Conservation (phyloP, 1,140 invertebrate genomes). For the Ceratina australensis region DNA sequence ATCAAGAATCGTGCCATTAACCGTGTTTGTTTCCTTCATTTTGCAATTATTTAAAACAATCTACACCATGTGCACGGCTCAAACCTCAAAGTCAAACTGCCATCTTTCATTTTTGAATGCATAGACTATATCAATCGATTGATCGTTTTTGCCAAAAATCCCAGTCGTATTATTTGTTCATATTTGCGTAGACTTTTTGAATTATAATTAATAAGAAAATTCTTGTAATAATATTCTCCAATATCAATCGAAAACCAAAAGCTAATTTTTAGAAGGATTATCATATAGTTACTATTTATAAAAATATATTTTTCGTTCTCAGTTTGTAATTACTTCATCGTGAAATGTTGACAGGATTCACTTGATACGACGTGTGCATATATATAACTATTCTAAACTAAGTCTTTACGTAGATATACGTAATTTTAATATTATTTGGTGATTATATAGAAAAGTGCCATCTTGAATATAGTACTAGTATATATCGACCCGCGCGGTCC, state of each 20-base stretch:
- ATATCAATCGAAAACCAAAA: neutral
- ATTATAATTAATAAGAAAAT: slow-evolving; percentile 1
- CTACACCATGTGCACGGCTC: slow-evolving; percentile 58
- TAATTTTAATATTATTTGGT: slow-evolving; percentile 15
- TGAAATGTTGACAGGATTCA: neutral
- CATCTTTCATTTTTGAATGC: slow-evolving; percentile 12
- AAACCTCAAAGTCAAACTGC: too few species aligned
- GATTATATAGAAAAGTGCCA: slow-evolving; percentile 48
- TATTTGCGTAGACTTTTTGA: neutral
- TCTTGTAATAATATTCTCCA: slow-evolving; percentile 22
- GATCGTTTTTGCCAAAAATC: slow-evolving; percentile 22
- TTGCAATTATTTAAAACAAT: slow-evolving; percentile 34
- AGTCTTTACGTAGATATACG: neutral
- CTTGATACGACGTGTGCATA: neutral
- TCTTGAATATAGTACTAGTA: slow-evolving; percentile 50
- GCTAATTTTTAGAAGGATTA: neutral
- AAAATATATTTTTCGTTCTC: too few species aligned
- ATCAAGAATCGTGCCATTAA: slow-evolving; percentile 73
- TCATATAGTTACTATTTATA: neutral
- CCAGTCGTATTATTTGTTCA: too few species aligned
- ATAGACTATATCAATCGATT: slow-evolving; percentile 11
- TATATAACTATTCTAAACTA: neutral
- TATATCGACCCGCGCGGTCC: slow-evolving; percentile 66
- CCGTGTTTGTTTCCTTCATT: slow-evolving; percentile 54
- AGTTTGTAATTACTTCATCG: neutral